Evolutionary conservation across 2,113 vertebrate genomes (phyloP).

Genomic region (Phylloscopus trochiloides): DNA sequence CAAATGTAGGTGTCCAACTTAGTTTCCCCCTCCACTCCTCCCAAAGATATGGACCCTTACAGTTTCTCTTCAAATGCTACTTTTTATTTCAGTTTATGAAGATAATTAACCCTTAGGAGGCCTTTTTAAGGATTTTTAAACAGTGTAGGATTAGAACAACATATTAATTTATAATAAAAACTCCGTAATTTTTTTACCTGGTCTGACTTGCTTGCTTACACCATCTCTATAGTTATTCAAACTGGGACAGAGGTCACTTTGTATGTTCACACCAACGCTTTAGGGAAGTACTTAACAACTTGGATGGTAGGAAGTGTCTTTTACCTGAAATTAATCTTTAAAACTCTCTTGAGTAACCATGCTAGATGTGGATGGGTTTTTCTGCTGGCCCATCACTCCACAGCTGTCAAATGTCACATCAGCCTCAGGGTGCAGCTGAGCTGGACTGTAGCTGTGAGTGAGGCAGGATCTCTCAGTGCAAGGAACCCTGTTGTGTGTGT

Average conservation of each 20-base stretch:
- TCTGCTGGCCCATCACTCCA: background rate
- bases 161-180: background rate
- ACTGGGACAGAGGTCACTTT: rapidly evolving
- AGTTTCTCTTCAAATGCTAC: background rate
- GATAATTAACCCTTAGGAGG: background rate
- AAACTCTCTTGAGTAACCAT: background rate
- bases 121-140: background rate
- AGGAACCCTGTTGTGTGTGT: rapidly evolving
- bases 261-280: background rate
- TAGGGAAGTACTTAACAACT: background rate
- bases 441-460: background rate
- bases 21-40: background rate
- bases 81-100: background rate
- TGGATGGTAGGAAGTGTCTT: background rate
- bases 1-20: background rate
- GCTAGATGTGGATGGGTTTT: background rate
- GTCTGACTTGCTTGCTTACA: background rate
- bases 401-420: background rate
- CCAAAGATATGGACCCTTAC: background rate
- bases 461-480: background rate
- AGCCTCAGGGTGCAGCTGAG: background rate
- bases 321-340: background rate
- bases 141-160: background rate
- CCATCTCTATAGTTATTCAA: background rate
- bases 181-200: background rate